phyloP scores from a whole-genome alignment of 2,113 vertebrate species.

The Xiphorhynchus elegans region DNA sequence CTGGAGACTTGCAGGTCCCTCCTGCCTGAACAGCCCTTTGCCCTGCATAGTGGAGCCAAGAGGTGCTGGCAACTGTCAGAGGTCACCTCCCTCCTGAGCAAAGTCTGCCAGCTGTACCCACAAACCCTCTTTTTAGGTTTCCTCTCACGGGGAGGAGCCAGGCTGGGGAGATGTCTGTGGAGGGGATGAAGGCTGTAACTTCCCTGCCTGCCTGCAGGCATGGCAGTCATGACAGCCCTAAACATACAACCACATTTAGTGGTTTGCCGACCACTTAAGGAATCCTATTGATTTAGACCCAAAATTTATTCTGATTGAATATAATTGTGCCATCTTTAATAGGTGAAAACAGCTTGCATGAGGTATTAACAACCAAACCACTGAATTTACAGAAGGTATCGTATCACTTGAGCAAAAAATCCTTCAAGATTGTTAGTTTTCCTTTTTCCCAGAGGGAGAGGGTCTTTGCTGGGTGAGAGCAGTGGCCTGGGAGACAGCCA shows the following conservation, averaged over 20 bases:
- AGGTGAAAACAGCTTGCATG: not conserved
- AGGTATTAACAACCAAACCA: not conserved
- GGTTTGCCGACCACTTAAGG: not conserved
- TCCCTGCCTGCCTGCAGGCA: not conserved
- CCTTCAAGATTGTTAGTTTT: not conserved
- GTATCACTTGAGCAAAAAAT: not conserved
- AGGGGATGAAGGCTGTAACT: not conserved
- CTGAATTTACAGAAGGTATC: not conserved
- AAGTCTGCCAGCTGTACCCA: not conserved
- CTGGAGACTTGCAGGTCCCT: not conserved
- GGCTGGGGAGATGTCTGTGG: not conserved
- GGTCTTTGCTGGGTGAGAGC: not conserved
- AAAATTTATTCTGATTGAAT: not conserved
- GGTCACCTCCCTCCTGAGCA: not conserved
- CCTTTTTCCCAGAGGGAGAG: not conserved
- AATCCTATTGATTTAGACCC: not conserved
- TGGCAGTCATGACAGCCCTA: accelerated
- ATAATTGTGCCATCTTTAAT: not conserved
- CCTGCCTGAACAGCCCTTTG: not conserved
- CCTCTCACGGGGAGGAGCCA: not conserved
- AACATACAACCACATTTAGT: not conserved
- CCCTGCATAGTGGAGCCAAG: accelerated
- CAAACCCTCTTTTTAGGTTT: not conserved
- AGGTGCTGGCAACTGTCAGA: not conserved
- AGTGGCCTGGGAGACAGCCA: accelerated